Evolutionary conservation across 2,888 invertebrate genomes (phyloP).

Genomic region (Ceramica pisi): DNA sequence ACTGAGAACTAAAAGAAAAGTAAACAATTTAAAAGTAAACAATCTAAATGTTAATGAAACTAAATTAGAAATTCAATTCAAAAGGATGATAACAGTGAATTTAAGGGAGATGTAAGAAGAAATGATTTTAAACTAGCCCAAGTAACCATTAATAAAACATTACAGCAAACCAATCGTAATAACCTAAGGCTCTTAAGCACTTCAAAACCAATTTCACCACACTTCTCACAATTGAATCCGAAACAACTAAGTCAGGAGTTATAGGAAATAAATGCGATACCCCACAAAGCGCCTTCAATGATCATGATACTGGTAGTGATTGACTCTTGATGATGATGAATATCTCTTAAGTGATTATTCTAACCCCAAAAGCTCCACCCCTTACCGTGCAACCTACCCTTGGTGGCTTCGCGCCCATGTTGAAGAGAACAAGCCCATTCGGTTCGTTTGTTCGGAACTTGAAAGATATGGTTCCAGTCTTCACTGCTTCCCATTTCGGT

Average conservation of each 20-base stretch:
- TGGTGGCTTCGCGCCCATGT: slow-evolving; percentile 95
- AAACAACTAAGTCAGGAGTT: slow-evolving; percentile 43
- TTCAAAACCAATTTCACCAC: slow-evolving; percentile 38
- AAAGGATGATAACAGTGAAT: slow-evolving; percentile 5
- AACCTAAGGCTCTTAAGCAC: not conserved
- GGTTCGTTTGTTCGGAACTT: slow-evolving; percentile 99
- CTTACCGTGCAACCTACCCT: slow-evolving; percentile 93
- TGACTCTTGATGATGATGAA: slow-evolving; percentile 69
- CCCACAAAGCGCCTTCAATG: slow-evolving; percentile 63
- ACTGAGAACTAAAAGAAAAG: slow-evolving; percentile 3
- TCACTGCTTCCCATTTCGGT: slow-evolving; percentile 97
- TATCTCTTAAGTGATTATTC: slow-evolving; percentile 76
- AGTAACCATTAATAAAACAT: not conserved
- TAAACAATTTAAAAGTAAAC: not conserved
- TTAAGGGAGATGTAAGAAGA: not conserved
- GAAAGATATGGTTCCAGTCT: slow-evolving; percentile 97
- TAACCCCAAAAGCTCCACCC: slow-evolving; percentile 91
- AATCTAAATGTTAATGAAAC: not conserved
- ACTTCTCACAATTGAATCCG: slow-evolving; percentile 29
- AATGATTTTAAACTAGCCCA: not conserved
- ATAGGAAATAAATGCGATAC: slow-evolving; percentile 59
- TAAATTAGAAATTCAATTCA: not conserved
- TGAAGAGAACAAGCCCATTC: slow-evolving; percentile 98
- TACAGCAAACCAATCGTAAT: not conserved
- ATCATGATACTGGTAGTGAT: slow-evolving; percentile 49